Conservation (phyloP, 2,113 vertebrate species). For the Xiphophorus couchianus region DNA sequence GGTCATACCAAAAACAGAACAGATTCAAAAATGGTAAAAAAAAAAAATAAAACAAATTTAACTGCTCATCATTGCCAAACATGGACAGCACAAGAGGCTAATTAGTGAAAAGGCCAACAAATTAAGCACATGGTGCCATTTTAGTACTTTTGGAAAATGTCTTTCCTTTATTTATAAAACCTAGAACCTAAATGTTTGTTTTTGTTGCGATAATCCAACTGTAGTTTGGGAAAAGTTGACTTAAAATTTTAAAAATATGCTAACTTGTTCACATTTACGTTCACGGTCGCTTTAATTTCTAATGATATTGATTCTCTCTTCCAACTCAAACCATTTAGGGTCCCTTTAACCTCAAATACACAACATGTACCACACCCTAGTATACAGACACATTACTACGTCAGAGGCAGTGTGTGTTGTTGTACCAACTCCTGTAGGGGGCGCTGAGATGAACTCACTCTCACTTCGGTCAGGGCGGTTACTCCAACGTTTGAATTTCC, state of each 20-base stretch:
- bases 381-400: slow-evolving; percentile 59
- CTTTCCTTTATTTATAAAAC: not conserved
- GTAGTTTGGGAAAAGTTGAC: not conserved
- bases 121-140: not conserved
- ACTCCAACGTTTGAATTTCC: not conserved
- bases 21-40: too few species aligned
- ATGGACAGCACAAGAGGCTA: not conserved
- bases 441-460: slow-evolving; percentile 16
- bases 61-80: not conserved
- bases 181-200: not conserved
- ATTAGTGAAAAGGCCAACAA: not conserved
- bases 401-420: slow-evolving; percentile 85
- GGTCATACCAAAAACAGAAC: not conserved
- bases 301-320: not conserved
- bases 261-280: not conserved
- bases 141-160: too few species aligned
- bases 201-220: not conserved
- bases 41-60: too few species aligned
- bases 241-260: not conserved
- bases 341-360: slow-evolving; percentile 51
- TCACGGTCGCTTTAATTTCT: not conserved
- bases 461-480: not conserved
- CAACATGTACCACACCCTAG: slow-evolving; percentile 40
- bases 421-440: slow-evolving; percentile 77
- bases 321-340: not conserved